These are phyloP conservation scores for Periplaneta americana DNA, from an alignment of 1,140 invertebrate genomes.

Conservation along the genomic window DNA sequence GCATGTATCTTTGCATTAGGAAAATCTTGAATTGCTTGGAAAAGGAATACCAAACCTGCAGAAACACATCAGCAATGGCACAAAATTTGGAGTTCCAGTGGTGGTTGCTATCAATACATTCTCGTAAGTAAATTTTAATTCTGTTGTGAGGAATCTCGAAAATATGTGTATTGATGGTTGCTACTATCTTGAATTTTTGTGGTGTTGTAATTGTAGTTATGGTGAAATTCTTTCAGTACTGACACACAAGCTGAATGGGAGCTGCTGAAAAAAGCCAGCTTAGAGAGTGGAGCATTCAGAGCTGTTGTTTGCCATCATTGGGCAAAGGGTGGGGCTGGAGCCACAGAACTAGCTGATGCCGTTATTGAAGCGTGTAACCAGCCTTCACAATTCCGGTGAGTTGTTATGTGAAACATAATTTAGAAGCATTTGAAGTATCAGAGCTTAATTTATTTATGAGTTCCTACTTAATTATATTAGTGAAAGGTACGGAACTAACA, in stretches of 20 bases:
- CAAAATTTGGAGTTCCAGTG: slow-evolving; percentile 86
- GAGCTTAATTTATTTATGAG: too few species aligned
- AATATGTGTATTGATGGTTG: background rate
- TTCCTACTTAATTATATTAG: too few species aligned
- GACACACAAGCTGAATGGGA: slow-evolving; percentile 84
- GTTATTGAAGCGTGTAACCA: slow-evolving; percentile 70
- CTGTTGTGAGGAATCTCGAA: background rate
- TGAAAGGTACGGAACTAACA: too few species aligned
- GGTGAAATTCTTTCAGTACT: slow-evolving; percentile 44
- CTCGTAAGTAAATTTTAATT: slow-evolving; percentile 49
- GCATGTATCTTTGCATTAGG: slow-evolving; percentile 37
- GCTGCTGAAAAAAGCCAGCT: slow-evolving; percentile 65
- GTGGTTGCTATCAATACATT: slow-evolving; percentile 93
- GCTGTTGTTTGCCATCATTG: slow-evolving; percentile 89
- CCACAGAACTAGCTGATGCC: slow-evolving; percentile 77
- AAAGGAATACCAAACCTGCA: slow-evolving; percentile 86
- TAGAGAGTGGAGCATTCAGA: slow-evolving; percentile 73
- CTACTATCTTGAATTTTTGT: too few species aligned
- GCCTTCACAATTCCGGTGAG: slow-evolving; percentile 42
- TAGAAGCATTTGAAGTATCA: too few species aligned
- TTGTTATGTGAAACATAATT: background rate
- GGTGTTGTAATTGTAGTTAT: background rate
- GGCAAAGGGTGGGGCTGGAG: slow-evolving; percentile 86
- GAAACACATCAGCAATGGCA: slow-evolving; percentile 93
- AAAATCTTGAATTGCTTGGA: slow-evolving; percentile 85